phyloP scores from a whole-genome alignment of 2,888 invertebrate genomes.

The Tolmerus cingulatus region DNA sequence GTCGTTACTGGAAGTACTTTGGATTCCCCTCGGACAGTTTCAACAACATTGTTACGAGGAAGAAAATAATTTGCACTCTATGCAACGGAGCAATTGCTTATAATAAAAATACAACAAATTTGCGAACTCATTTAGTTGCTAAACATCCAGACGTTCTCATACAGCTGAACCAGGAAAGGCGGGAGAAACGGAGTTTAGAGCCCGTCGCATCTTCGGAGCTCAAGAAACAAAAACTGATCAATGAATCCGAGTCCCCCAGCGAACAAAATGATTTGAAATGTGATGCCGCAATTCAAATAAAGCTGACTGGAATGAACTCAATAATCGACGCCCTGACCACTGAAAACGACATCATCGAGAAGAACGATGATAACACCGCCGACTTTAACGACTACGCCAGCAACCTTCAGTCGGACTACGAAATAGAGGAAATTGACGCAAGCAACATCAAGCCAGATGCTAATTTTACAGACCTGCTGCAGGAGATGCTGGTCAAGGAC shows the following conservation, averaged over 20 bases:
- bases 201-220: neutral
- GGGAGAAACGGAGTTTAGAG: neutral
- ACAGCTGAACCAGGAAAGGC: constrained; percentile 48
- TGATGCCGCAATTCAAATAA: neutral
- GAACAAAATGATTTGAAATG: neutral
- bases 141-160: constrained; percentile 54
- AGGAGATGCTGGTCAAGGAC: constrained; percentile 54
- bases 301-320: constrained; percentile 2
- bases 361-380: neutral
- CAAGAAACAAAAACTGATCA: neutral
- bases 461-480: constrained; percentile 46
- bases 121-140: constrained; percentile 56
- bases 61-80: constrained; percentile 60
- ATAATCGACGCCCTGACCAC: constrained; percentile 12
- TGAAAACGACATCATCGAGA: constrained; percentile 8
- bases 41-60: constrained; percentile 60
- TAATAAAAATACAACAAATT: constrained; percentile 62
- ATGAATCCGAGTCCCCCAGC: neutral
- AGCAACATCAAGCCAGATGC: neutral
- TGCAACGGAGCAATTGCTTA: constrained; percentile 60
- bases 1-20: constrained; percentile 62
- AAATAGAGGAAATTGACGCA: constrained; percentile 24
- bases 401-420: neutral
- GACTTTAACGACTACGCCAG: constrained; percentile 4
- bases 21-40: constrained; percentile 62